Evolutionary conservation across 1,140 invertebrate genomes (phyloP).

Genomic region (Meloidogyne floridensis): DNA sequence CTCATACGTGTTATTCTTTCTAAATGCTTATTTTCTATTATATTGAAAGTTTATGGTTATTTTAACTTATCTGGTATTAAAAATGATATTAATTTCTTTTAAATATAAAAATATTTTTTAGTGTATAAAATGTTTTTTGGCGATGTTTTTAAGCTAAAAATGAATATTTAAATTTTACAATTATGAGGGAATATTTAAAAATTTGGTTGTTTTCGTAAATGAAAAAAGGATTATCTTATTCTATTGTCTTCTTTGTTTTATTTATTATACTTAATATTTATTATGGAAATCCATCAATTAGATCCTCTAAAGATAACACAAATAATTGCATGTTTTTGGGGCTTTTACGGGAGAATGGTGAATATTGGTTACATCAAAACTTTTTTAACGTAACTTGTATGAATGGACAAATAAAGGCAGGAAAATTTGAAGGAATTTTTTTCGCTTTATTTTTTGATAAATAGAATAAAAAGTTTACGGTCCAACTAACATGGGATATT

Average conservation of each 20-base stretch:
- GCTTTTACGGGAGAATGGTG: not conserved
- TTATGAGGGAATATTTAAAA: not conserved
- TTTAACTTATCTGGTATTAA: too few species aligned
- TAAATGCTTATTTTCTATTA: not conserved
- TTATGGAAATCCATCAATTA: not conserved
- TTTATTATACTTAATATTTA: not conserved
- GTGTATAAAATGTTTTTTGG: too few species aligned
- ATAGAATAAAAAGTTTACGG: too few species aligned
- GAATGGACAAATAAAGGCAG: slow-evolving; percentile 18
- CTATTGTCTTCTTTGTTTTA: not conserved
- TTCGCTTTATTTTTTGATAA: too few species aligned
- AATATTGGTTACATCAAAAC: slow-evolving; percentile 14
- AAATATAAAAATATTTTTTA: too few species aligned
- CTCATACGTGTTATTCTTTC: not conserved
- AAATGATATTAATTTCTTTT: too few species aligned
- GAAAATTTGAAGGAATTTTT: not conserved
- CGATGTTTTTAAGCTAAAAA: too few species aligned
- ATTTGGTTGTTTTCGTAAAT: not conserved
- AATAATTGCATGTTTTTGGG: not conserved
- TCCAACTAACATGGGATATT: too few species aligned
- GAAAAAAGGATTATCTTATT: not conserved
- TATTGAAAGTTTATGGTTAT: not conserved
- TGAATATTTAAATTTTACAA: too few species aligned
- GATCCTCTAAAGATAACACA: not conserved
- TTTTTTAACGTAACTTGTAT: slow-evolving; percentile 25